These are phyloP conservation scores for Dinomys branickii DNA, from an alignment of 2,113 vertebrate species.

Conservation along the genomic window DNA sequence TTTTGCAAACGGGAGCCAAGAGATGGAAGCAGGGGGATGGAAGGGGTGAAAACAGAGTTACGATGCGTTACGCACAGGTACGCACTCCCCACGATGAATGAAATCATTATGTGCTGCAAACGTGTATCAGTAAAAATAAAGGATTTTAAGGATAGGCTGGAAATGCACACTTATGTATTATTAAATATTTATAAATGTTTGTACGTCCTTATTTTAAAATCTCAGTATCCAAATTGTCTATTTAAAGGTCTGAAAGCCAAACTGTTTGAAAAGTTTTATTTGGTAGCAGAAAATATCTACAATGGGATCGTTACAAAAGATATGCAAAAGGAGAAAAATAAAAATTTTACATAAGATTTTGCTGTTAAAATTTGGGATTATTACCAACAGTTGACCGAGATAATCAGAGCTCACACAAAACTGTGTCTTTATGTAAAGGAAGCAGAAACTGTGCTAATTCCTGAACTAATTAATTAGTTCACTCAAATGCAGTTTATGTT, in stretches of 20 bases:
- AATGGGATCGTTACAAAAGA: conserved; percentile 63
- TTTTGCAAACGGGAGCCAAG: not conserved
- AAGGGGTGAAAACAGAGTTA: not conserved
- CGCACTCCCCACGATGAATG: not conserved
- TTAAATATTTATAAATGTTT: not conserved
- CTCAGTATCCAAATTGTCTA: not conserved
- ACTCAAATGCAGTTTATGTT: not conserved
- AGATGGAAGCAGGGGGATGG: not conserved
- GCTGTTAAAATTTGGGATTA: conserved; percentile 49
- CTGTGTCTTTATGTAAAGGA: not conserved
- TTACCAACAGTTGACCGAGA: not conserved
- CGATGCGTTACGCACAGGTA: not conserved
- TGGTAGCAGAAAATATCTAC: conserved; percentile 62
- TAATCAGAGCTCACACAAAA: conserved; percentile 14
- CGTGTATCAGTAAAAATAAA: not conserved
- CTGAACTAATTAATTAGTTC: not conserved
- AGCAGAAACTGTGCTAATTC: not conserved
- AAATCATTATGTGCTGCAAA: not conserved
- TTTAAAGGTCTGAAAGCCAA: conserved; percentile 49
- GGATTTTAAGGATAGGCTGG: not conserved
- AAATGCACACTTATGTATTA: not conserved
- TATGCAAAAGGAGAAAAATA: conserved; percentile 32
- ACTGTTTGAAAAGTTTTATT: conserved; percentile 73
- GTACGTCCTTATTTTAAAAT: not conserved
- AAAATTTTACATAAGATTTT: conserved; percentile 39